phyloP scores from a whole-genome alignment of 2,888 invertebrate genomes.

The Villa cingulata region DNA sequence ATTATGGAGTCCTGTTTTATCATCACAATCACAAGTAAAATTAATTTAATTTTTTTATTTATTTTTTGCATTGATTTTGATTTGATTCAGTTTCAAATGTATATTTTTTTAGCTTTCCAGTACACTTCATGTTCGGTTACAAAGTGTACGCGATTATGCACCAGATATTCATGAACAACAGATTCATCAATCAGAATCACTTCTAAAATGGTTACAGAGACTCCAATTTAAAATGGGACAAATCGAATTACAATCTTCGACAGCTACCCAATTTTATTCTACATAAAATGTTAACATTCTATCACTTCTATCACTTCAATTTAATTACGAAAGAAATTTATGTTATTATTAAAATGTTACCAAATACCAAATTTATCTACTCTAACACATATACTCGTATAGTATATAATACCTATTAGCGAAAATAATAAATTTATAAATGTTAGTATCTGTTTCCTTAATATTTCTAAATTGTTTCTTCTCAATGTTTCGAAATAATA shows the following conservation, averaged over 20 bases:
- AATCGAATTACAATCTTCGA: constrained; percentile 84
- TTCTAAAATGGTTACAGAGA: constrained; percentile 75
- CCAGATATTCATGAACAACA: constrained; percentile 37
- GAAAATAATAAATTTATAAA: too few species aligned
- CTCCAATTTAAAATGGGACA: constrained; percentile 97
- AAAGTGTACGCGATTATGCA: constrained; percentile 74
- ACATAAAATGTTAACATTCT: constrained; percentile 45
- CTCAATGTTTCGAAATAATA: too few species aligned
- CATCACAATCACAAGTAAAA: constrained; percentile 71
- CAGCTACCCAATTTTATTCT: constrained; percentile 80
- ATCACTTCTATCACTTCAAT: too few species aligned
- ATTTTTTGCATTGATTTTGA: neutral
- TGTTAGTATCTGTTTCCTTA: too few species aligned
- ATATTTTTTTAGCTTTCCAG: constrained; percentile 58
- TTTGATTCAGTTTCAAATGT: too few species aligned
- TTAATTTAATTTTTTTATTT: neutral
- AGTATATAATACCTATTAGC: too few species aligned
- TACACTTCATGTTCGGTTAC: constrained; percentile 73
- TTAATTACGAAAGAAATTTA: neutral
- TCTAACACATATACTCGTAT: too few species aligned
- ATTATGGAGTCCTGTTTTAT: constrained; percentile 90
- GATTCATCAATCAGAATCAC: constrained; percentile 36
- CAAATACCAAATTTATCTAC: too few species aligned
- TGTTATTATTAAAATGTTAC: neutral
- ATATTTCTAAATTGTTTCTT: too few species aligned